Conservation (phyloP, 2,888 invertebrate species). For the Dynastes grantii region DNA sequence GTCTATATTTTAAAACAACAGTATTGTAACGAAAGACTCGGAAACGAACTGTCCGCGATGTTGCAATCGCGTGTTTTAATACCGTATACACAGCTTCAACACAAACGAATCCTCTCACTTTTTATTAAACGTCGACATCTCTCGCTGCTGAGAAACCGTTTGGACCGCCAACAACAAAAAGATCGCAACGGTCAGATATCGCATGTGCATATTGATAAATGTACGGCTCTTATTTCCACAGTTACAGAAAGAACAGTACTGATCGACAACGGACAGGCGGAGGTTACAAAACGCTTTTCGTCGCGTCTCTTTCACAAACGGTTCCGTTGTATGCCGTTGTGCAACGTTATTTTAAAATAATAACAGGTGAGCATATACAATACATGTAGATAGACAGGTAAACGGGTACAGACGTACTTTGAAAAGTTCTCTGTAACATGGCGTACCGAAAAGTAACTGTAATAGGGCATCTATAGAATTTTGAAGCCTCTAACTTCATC, state of each 20-base stretch:
- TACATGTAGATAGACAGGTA: not conserved
- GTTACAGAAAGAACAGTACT: constrained; percentile 25
- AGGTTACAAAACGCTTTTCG: constrained; percentile 39
- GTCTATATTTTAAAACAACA: constrained; percentile 30
- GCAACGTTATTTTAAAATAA: constrained; percentile 38
- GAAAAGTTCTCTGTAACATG: not conserved
- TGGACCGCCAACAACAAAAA: constrained; percentile 24
- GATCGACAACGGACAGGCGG: constrained; percentile 28
- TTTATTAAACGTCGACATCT: constrained; percentile 35
- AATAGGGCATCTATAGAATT: constrained; percentile 34
- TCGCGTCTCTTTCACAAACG: constrained; percentile 18
- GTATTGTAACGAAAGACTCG: constrained; percentile 31
- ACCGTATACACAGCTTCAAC: constrained; percentile 14
- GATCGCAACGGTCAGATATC: constrained; percentile 42
- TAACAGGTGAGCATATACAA: constrained; percentile 26
- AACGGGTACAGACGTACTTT: not conserved
- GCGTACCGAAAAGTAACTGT: constrained; percentile 13
- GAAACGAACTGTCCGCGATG: constrained; percentile 35
- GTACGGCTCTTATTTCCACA: constrained; percentile 28
- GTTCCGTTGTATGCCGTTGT: constrained; percentile 20
- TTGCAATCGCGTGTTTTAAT: constrained; percentile 26
- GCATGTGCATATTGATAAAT: constrained; percentile 15
- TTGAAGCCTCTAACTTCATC: constrained; percentile 26
- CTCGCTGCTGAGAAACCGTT: constrained; percentile 26
- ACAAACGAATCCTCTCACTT: constrained; percentile 45